Evolutionary conservation across 2,797 vertebrate genomes (phyloP).

Genomic region (Halcyon smyrnensis): DNA sequence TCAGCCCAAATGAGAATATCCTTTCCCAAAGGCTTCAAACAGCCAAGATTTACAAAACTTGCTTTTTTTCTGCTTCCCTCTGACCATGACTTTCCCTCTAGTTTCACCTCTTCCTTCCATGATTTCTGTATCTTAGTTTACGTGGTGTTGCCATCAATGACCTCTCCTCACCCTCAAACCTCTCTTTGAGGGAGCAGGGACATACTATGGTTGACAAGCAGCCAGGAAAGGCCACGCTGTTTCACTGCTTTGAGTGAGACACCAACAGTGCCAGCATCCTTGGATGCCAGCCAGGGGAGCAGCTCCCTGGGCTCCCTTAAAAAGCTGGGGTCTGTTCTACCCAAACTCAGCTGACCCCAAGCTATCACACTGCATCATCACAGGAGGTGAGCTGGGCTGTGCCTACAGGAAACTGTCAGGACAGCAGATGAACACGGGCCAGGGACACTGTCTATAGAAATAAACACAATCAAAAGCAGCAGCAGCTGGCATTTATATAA

Average conservation of each 20-base stretch:
- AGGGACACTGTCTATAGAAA: not conserved
- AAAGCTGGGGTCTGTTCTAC: not conserved
- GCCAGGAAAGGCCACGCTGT: not conserved
- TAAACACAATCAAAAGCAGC: slow-evolving; percentile 45
- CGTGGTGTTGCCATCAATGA: not conserved
- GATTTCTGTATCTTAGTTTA: not conserved
- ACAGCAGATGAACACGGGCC: not conserved
- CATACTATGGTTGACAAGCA: not conserved
- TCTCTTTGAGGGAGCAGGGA: not conserved
- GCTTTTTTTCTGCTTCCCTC: not conserved
- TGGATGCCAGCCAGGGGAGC: not conserved
- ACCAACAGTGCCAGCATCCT: not conserved
- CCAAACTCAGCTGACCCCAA: not conserved
- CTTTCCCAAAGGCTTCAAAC: too few species aligned
- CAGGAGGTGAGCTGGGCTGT: not conserved
- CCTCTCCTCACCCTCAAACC: not conserved
- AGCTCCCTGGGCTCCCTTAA: not conserved
- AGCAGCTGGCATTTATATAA: slow-evolving; percentile 57
- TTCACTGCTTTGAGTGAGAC: not conserved
- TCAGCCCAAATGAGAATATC: too few species aligned
- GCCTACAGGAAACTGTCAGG: slow-evolving; percentile 15
- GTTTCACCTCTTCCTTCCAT: not conserved
- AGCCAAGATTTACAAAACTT: too few species aligned
- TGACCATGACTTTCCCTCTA: not conserved
- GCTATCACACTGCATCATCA: not conserved